Evolutionary conservation across 2,113 vertebrate species (phyloP).

Genomic region (Esox niger): DNA sequence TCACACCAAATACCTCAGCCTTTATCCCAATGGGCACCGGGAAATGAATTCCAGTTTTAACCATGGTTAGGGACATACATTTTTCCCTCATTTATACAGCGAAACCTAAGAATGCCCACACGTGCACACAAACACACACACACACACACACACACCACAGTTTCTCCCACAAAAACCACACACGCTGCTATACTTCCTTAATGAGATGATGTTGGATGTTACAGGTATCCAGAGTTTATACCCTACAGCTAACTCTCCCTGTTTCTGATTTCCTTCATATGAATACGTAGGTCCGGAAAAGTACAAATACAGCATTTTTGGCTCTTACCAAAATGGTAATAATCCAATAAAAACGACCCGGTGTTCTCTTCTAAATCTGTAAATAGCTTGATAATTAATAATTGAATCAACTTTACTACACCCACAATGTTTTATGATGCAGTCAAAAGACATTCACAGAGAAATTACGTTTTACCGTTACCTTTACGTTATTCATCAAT

Average conservation of each 20-base stretch:
- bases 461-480: conserved; percentile 19
- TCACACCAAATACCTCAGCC: too few relatives aligned
- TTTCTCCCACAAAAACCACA: not conserved
- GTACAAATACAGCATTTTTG: conserved; percentile 47
- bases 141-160: conserved; percentile 14
- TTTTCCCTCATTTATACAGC: too few relatives aligned
- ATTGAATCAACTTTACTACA: conserved; percentile 58
- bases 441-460: conserved; percentile 44
- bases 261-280: conserved; percentile 38
- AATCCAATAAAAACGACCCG: conserved; percentile 52
- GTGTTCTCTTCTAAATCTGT: conserved; percentile 57
- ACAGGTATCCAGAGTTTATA: too few relatives aligned
- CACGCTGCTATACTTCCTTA: not conserved
- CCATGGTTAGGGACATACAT: too few relatives aligned
- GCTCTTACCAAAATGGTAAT: conserved; percentile 51
- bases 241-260: conserved; percentile 5
- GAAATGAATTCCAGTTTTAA: too few relatives aligned
- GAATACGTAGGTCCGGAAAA: conserved; percentile 39
- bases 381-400: conserved; percentile 61
- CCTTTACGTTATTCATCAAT: not conserved
- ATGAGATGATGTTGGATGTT: not conserved
- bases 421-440: conserved; percentile 52
- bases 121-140: not conserved
- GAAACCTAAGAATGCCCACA: too few relatives aligned
- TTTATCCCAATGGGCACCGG: too few relatives aligned